A percentile compares a stretch with the other conserved stretches of the same genome.
Evolutionary conservation across 1,140 invertebrate genomes (phyloP).

Genomic region (Vollenhovia emeryi): DNA sequence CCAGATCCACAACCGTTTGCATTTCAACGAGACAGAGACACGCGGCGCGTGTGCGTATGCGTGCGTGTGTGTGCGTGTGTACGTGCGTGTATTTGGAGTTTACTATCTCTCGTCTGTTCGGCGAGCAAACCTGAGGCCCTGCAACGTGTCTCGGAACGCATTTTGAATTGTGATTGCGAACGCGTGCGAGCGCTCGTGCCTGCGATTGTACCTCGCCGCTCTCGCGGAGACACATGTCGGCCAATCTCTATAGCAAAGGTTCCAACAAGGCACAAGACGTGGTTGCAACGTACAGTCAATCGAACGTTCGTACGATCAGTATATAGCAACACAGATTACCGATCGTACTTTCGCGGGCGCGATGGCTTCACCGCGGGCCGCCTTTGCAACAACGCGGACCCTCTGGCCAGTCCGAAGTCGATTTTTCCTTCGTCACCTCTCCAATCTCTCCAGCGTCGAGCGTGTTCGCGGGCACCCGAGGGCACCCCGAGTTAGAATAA

Average conservation of each 20-base stretch:
- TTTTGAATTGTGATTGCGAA: conserved; percentile 28
- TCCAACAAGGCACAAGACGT: conserved; percentile 73
- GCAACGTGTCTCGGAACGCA: conserved; percentile 40
- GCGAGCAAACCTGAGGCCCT: conserved; percentile 33
- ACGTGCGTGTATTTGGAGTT: not conserved
- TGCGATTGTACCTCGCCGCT: not conserved
- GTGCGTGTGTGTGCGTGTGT: not conserved
- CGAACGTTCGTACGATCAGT: conserved; percentile 78
- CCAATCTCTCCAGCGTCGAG: not conserved
- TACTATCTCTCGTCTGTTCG: conserved; percentile 18
- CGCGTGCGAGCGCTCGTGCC: not conserved
- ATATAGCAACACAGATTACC: conserved; percentile 55
- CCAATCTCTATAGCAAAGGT: conserved; percentile 60
- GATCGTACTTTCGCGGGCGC: conserved; percentile 19
- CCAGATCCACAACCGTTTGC: not conserved
- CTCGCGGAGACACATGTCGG: not conserved
- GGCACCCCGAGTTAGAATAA: not conserved
- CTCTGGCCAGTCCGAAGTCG: conserved; percentile 9
- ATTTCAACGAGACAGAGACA: conserved; percentile 31
- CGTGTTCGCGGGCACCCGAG: not conserved
- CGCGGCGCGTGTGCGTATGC: not conserved
- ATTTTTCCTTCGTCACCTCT: conserved; percentile 17
- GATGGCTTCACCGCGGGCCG: not conserved
- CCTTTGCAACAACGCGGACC: not conserved
- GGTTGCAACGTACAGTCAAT: conserved; percentile 77